Evolutionary conservation across 2,888 invertebrate species (phyloP).

Genomic region (Chirona hameri): DNA sequence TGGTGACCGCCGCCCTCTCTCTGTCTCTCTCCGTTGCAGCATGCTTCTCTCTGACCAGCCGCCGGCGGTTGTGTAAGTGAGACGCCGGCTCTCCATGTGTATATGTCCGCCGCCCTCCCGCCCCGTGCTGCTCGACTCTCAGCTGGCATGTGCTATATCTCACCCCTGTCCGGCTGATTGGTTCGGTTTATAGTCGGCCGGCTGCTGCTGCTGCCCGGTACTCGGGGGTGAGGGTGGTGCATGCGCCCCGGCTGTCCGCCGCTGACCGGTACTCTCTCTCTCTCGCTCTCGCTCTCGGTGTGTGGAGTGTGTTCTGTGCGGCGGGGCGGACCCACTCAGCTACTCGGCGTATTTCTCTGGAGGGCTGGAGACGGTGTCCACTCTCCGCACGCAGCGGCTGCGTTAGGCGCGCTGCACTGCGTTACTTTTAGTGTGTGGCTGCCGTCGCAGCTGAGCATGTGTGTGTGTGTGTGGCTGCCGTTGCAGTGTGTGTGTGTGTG

Average conservation of each 20-base stretch:
- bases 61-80: slow-evolving; percentile 9
- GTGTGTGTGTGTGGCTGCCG: slow-evolving; percentile 38
- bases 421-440: no score
- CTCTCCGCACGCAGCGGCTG: no score
- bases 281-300: no score
- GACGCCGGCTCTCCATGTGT: not conserved
- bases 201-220: not conserved
- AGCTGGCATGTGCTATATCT: not conserved
- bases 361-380: no score
- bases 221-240: not conserved
- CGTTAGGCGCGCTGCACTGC: no score
- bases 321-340: no score
- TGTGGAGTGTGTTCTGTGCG: no score
- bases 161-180: not conserved
- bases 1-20: no score
- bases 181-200: not conserved
- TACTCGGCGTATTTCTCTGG: no score
- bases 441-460: no score
- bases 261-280: no score
- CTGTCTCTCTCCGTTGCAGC: slow-evolving; percentile 25
- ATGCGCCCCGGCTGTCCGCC: not conserved
- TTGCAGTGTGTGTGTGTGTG: no score
- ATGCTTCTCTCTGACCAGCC: not conserved
- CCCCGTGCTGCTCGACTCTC: not conserved
- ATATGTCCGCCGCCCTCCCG: not conserved